phyloP scores from a whole-genome alignment of 2,797 vertebrate species.

The Pteronotus mesoamericanus region DNA sequence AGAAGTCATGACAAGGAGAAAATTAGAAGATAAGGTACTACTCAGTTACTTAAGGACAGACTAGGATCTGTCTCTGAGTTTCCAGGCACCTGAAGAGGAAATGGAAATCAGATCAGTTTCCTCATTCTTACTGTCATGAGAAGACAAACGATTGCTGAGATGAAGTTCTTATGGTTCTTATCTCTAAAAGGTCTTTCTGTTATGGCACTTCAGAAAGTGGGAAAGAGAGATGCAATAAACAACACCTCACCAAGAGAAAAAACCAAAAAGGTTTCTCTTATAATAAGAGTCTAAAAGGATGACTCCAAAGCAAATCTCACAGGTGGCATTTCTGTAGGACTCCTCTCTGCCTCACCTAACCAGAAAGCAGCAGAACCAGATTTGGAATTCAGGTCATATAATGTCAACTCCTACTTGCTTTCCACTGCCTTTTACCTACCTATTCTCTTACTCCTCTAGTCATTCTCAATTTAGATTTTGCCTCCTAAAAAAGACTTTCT shows the following conservation, averaged over 20 bases:
- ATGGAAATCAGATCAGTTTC: background rate
- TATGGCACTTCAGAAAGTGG: background rate
- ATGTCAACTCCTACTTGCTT: background rate
- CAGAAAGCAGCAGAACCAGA: background rate
- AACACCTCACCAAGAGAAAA: background rate
- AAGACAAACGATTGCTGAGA: background rate
- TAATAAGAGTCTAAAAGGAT: background rate
- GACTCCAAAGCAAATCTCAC: background rate
- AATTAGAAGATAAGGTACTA: background rate
- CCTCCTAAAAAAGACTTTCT: background rate
- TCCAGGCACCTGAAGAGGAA: background rate
- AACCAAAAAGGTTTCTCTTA: background rate
- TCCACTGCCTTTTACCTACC: background rate
- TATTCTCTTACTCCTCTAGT: background rate
- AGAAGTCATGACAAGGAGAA: background rate
- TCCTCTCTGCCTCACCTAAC: background rate
- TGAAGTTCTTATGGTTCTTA: background rate
- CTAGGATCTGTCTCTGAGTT: background rate
- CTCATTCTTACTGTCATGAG: background rate
- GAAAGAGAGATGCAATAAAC: background rate
- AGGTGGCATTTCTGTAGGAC: background rate
- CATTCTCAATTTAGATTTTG: background rate
- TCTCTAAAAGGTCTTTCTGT: background rate
- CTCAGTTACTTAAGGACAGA: background rate
- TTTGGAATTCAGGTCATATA: background rate